Percentiles rank a stretch among this genome's conserved stretches.
These are phyloP conservation scores for Rousettus leschenaultii DNA, from an alignment of 2,113 vertebrate genomes.

Conservation along the genomic window DNA sequence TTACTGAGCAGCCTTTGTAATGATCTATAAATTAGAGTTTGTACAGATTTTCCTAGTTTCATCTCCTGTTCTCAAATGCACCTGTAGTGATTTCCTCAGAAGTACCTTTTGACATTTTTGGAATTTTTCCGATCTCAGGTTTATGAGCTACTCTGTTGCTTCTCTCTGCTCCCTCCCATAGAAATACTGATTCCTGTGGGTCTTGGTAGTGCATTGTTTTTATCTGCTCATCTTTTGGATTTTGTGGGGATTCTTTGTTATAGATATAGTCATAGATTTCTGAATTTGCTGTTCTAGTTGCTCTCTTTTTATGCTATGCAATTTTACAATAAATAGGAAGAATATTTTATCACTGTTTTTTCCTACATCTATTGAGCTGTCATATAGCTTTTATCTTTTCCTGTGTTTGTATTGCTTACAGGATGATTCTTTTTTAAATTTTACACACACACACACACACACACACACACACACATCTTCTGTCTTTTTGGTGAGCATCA, in stretches of 20 bases:
- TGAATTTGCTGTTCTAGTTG: background rate
- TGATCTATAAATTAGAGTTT: background rate
- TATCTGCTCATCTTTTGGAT: background rate
- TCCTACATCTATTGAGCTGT: background rate
- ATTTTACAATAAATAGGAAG: background rate
- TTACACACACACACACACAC: background rate
- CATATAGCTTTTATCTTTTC: background rate
- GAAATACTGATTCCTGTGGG: background rate
- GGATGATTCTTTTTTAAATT: background rate
- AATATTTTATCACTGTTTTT: background rate
- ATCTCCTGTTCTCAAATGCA: background rate
- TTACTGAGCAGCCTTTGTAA: background rate
- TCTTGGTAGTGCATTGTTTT: background rate
- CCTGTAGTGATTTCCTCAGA: background rate
- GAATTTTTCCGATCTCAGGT: background rate
- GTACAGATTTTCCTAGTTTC: background rate
- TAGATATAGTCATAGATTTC: background rate
- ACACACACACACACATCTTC: background rate
- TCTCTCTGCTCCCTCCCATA: background rate
- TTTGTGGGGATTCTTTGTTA: background rate
- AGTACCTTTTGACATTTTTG: background rate
- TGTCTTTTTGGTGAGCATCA: background rate
- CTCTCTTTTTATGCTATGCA: background rate
- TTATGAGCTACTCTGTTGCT: background rate
- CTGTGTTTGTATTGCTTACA: background rate